Conservation (phyloP, 2,113 vertebrate species). For the Tragelaphus scriptus region DNA sequence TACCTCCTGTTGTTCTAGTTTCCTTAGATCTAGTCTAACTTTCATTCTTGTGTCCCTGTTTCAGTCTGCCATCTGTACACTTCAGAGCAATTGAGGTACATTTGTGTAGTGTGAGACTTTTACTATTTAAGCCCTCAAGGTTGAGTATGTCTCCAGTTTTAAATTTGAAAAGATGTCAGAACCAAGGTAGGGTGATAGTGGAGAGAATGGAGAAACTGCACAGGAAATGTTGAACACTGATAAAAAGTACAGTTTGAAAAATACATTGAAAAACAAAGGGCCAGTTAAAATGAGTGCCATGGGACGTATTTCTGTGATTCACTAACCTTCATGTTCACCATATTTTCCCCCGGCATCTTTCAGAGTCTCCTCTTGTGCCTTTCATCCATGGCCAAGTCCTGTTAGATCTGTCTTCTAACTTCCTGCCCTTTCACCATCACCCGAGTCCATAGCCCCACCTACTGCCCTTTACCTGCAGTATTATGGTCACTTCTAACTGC, state of each 20-base stretch:
- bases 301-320: neutral
- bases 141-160: neutral
- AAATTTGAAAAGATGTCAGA: conserved; percentile 8
- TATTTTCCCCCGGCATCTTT: neutral
- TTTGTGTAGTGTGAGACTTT: neutral
- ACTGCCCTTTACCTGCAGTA: neutral
- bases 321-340: neutral
- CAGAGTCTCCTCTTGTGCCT: neutral
- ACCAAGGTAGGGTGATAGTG: neutral
- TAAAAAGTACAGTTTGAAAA: neutral
- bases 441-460: neutral
- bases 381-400: neutral
- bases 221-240: neutral
- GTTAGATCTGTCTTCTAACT: neutral
- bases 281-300: neutral
- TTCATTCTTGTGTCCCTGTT: neutral
- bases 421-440: neutral
- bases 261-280: neutral
- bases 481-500: neutral
- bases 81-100: neutral
- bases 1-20: neutral
- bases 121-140: conserved; percentile 2
- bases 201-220: neutral
- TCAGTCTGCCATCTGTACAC: neutral
- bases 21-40: neutral